phyloP scores from a whole-genome alignment of 2,113 vertebrate species.

The Datnioides undecimradiatus region DNA sequence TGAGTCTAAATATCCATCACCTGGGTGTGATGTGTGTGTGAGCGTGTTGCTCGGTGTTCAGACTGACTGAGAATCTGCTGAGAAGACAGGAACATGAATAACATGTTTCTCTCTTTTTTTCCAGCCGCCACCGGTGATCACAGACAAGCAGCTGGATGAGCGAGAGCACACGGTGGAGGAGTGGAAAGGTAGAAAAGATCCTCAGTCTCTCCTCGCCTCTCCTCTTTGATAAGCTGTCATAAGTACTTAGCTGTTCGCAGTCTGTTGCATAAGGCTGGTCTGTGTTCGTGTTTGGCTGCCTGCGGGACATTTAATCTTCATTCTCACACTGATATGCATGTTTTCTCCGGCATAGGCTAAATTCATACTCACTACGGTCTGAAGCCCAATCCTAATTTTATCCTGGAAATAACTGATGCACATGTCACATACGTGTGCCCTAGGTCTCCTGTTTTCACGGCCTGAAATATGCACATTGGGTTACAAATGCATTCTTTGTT shows the following conservation, averaged over 20 bases:
- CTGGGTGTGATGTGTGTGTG: neutral
- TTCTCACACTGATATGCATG: neutral
- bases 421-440: neutral
- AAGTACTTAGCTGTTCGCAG: constrained; percentile 10
- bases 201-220: neutral
- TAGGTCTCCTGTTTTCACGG: neutral
- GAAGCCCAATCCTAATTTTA: neutral
- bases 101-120: constrained; percentile 52
- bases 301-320: constrained; percentile 36
- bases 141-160: constrained; percentile 98
- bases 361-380: neutral
- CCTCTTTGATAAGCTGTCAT: constrained; percentile 24
- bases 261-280: constrained; percentile 23
- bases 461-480: neutral
- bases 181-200: constrained; percentile 92
- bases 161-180: constrained; percentile 98
- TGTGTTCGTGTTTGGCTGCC: constrained; percentile 19
- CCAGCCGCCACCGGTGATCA: constrained; percentile 96
- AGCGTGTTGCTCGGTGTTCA: neutral
- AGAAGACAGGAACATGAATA: neutral
- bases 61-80: neutral
- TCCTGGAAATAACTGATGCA: neutral
- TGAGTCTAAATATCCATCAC: neutral
- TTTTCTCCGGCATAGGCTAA: constrained; percentile 13
- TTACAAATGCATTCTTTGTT: neutral